Base-by-base conservation (phyloP, 2,797 vertebrate genomes). In the Glossophaga mutica region DNA sequence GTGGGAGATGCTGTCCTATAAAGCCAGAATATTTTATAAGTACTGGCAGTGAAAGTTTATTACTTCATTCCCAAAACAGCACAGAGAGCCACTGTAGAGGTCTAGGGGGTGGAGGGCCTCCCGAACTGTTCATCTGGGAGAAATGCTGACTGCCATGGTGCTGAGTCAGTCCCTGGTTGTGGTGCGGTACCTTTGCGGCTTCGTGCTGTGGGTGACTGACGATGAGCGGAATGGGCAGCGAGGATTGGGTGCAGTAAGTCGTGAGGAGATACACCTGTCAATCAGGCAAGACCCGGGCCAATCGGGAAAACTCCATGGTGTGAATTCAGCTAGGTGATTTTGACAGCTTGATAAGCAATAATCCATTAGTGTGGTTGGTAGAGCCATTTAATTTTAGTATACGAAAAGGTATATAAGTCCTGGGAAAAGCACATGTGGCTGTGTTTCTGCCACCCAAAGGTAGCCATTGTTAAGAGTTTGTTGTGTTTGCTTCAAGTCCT, bases 1-100 rank as follows among this genome's bases (percentile, higher is more conserved):
- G 88, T 46, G 29, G 86, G 96, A 95, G 95, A 89, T 91, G 78
- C 86, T 90, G 74, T 95, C 65, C 83, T 55, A 26, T 73, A 87
- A 94, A 94, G 55, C 85, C 42, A 46, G 74, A 89, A 73, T 76
- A 76, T 87, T 96, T 95, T 87, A 74, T 70, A 94, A 94, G 89
- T 84, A 34, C 86, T 96, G 97, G 92, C 96, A 97, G 57, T 10
- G 57, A 94, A 87, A 48, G 21, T 32, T 94, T 82, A 94, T 97
- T 68, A 87, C 96, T 97, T 97, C 88, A 95, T 94, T 83, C 70
- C 42, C 46, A 32, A 89, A 95, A 77, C 74, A 94, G 88, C 88
- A 29, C 48, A 67, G 73, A 71, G 50, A 39, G 67, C 87, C 19
- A 16, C 39, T 42, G 77, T 2, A 8, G 89, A 79, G 57, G 74